phyloP scores from a whole-genome alignment of 2,888 invertebrate genomes.

The Melanchra persicariae region DNA sequence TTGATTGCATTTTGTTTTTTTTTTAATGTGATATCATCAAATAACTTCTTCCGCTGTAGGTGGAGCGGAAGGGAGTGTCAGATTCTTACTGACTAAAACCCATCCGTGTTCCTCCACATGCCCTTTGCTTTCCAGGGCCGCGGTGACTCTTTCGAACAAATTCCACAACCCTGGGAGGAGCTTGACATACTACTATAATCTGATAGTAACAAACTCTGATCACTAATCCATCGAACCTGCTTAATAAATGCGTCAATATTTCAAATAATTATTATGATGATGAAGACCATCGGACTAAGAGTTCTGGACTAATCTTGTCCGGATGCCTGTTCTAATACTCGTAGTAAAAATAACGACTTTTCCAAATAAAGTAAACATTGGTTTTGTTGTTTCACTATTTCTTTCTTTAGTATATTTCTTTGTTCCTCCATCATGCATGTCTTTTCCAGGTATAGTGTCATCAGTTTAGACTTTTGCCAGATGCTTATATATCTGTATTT shows the following conservation, averaged over 20 bases:
- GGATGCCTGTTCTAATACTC: not conserved
- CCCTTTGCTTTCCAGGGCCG: no score
- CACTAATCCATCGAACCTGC: not conserved
- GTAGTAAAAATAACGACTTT: no score
- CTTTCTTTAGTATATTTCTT: not conserved
- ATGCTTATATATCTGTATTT: constrained; percentile 13
- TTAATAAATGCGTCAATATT: not conserved
- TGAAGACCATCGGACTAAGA: not conserved
- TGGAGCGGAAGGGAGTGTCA: no score
- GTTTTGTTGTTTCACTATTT: not conserved
- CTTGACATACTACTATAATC: no score
- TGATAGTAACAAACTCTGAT: not conserved
- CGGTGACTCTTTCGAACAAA: no score
- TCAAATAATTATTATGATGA: not conserved
- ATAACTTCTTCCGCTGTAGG: no score
- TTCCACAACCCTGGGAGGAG: no score
- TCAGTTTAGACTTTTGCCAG: not conserved
- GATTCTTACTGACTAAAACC: no score
- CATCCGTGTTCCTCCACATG: no score
- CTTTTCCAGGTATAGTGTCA: not conserved
- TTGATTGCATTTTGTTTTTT: no score
- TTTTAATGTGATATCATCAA: no score
- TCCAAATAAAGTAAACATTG: not conserved
- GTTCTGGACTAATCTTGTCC: not conserved
- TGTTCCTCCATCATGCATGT: not conserved